Percentiles rank a stretch among this genome's conserved stretches.
phyloP scores from a whole-genome alignment of 2,113 vertebrate species.

The Desmodus rotundus region DNA sequence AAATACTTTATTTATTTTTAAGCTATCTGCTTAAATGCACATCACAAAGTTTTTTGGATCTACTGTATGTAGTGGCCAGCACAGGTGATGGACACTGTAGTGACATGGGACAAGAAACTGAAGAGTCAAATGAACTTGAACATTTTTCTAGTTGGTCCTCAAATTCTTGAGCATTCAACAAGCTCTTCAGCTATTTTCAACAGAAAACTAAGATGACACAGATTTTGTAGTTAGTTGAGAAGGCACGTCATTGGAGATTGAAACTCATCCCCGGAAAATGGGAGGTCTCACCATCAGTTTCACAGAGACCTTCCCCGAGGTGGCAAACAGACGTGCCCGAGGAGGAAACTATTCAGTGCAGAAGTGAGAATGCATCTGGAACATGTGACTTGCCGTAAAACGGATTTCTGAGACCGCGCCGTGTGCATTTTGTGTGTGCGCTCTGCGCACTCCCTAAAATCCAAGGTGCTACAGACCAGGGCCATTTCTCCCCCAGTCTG shows the following conservation, averaged over 20 bases:
- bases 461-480: neutral
- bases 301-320: neutral
- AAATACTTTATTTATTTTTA: neutral
- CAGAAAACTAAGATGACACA: neutral
- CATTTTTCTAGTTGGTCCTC: slow-evolving; percentile 19
- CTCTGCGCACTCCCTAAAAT: neutral
- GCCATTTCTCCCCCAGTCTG: neutral
- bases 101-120: neutral
- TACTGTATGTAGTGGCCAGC: neutral
- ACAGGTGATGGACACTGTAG: neutral
- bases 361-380: neutral
- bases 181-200: neutral
- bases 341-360: neutral
- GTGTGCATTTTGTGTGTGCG: neutral
- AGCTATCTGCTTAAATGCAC: neutral
- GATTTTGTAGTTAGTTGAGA: neutral
- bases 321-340: neutral
- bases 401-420: neutral
- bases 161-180: slow-evolving; percentile 5
- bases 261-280: neutral
- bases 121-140: neutral
- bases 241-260: neutral
- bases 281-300: neutral
- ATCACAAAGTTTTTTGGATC: neutral
- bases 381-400: neutral